phyloP scores from a whole-genome alignment of 2,113 vertebrate genomes.

The Tupaia tana region DNA sequence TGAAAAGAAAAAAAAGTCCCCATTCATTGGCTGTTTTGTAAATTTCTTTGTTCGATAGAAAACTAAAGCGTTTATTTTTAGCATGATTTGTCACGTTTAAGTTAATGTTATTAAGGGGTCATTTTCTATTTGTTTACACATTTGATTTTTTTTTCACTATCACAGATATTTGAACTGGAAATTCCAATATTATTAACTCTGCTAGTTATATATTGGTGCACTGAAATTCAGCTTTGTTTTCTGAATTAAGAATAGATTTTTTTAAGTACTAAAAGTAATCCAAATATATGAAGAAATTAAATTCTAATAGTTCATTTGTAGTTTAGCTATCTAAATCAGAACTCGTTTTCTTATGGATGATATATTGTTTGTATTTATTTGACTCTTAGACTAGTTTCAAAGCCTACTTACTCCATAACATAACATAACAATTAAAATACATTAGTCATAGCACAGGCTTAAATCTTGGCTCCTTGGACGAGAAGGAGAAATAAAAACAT shows the following conservation, averaged over 20 bases:
- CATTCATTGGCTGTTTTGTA: background rate
- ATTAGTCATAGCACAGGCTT: background rate
- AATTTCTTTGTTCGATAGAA: background rate
- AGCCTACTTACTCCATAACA: background rate
- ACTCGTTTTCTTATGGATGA: background rate
- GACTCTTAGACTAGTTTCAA: background rate
- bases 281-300: background rate
- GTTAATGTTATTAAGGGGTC: background rate
- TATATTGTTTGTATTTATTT: background rate
- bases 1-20: background rate
- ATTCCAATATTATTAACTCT: conserved; percentile 18
- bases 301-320: background rate
- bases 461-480: background rate
- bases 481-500: background rate
- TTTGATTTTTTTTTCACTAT: conserved; percentile 40
- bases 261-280: background rate
- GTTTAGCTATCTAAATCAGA: conserved; percentile 16
- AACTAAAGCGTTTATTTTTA: background rate
- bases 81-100: background rate
- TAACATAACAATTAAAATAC: background rate
- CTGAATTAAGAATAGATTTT: conserved; percentile 28
- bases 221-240: conserved; percentile 49
- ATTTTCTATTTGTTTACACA: background rate
- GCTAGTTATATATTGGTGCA: background rate
- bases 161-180: conserved; percentile 35